These are phyloP conservation scores for Archegozetes longisetosus DNA, from an alignment of 1,140 invertebrate species.

Conservation along the genomic window DNA sequence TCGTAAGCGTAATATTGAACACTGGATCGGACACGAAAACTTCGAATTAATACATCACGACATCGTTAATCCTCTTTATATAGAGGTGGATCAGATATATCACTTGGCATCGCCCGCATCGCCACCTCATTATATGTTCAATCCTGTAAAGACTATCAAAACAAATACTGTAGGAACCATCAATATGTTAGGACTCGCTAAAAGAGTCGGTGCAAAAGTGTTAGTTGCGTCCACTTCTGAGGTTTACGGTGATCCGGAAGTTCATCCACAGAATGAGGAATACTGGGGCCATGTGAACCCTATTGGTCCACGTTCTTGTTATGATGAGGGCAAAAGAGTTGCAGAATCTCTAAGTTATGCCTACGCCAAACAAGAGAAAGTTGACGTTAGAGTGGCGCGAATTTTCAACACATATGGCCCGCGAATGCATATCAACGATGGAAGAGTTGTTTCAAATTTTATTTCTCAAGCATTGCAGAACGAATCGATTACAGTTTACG, in stretches of 20 bases:
- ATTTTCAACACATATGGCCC: conserved; percentile 99
- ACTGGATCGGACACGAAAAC: conserved; percentile 97
- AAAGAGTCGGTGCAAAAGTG: conserved; percentile 80
- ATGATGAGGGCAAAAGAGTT: conserved; percentile 96
- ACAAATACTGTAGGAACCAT: conserved; percentile 99
- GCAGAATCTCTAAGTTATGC: conserved; percentile 93
- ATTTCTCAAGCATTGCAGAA: conserved; percentile 90
- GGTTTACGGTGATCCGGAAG: conserved; percentile 94
- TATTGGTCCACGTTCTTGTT: conserved; percentile 81
- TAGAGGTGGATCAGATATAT: conserved; percentile 99
- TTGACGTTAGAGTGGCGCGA: conserved; percentile 82
- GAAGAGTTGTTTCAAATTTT: conserved; percentile 95
- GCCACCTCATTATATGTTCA: conserved; percentile 98
- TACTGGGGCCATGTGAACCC: conserved; percentile 99
- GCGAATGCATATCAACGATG: conserved; percentile 98
- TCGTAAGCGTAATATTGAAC: conserved; percentile 87
- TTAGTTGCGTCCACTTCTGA: conserved; percentile 96
- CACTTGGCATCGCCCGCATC: conserved; percentile 96
- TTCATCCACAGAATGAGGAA: conserved; percentile 82
- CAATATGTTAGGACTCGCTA: conserved; percentile 86
- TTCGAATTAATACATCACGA: conserved; percentile 98
- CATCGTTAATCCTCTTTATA: conserved; percentile 91
- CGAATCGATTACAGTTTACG: conserved; percentile 89
- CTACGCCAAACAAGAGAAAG: conserved; percentile 89
- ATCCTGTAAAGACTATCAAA: conserved; percentile 99